Evolutionary conservation across 30 jellyfish, hydroid and myxozoan genomes (phyloP), one percentile per base, ranked within the genome.

Genomic region (Nemopilema nomurai): DNA sequence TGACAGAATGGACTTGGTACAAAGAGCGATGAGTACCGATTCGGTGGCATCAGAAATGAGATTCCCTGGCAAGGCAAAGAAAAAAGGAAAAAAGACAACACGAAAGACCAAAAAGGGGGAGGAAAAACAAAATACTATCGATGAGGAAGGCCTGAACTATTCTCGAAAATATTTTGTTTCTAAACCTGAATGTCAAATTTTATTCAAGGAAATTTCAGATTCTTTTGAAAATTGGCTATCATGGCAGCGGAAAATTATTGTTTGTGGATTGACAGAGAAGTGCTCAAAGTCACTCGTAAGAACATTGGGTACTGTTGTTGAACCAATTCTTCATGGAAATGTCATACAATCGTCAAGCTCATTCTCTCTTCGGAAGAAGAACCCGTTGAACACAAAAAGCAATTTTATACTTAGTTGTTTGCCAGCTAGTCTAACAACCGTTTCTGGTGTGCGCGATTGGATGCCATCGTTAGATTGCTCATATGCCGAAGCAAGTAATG

Each of bases 171-270:
- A 89, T 68, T 82, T 62, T 64, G 76, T 28, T 8, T 69, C 97
- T 0, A 77, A 87, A 66, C 84, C 87, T 9, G 97, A 89, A 67
- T 80, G 83, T 52, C 63, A 53, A 33, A 63, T 69, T 31, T 53
- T 82, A 67, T 89, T 51, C 71, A 82, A 81, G 57, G 69, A 89
- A 33, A 51, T 69, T 25, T 8, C 85, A 28, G 67, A 51, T 0
- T 71, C 64, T 27, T 90, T 90, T 71, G 51, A 20, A 18, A 28
- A 24, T n/a, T 90, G 95, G 95, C 31, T 74, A 50, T 30, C 79
- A 23, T 90, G 97, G 97, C 97, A 90, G 70, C 76, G 91, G 77
- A 76, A 79, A 50, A 70, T 85, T 51, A 31, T 86, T 25, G 18
- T 91, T 1, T 86, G 96, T 72, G 89, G 87, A 62, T 26, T 84